Percentiles rank a stretch among this genome's conserved stretches.
These are phyloP conservation scores for Acanthiza pusilla DNA, from an alignment of 2,797 vertebrate species.

Conservation along the genomic window DNA sequence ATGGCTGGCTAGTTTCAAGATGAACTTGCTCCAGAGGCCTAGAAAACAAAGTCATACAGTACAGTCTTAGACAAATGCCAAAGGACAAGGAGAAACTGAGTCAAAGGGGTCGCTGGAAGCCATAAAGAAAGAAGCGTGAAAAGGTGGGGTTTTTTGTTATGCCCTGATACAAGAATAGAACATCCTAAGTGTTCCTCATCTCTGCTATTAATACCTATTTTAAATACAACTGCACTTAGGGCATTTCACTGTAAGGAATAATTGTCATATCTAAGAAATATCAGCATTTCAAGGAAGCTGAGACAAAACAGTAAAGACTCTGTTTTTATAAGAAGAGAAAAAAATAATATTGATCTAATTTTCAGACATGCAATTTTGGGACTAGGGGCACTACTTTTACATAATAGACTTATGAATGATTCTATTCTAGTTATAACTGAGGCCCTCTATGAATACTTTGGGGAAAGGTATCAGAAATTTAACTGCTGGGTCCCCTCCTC, in stretches of 20 bases:
- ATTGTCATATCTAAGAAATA: background rate
- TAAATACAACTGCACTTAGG: background rate
- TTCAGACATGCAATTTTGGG: background rate
- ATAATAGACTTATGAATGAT: background rate
- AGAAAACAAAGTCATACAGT: slow-evolving; percentile 79
- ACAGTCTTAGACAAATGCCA: slow-evolving; percentile 74
- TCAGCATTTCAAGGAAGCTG: background rate
- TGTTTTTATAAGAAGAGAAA: background rate
- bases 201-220: background rate
- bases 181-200: background rate
- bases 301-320: background rate
- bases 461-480: background rate
- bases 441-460: background rate
- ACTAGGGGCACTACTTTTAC: background rate
- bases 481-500: background rate
- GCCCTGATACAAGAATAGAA: background rate
- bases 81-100: slow-evolving; percentile 60
- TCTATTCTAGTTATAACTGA: background rate
- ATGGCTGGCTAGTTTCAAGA: slow-evolving; percentile 91
- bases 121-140: background rate
- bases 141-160: background rate
- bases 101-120: slow-evolving; percentile 53
- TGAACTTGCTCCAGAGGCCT: slow-evolving; percentile 96
- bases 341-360: background rate
- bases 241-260: background rate